A percentile compares a stretch with the other conserved stretches of the same genome.
phyloP scores from a whole-genome alignment of 2,888 invertebrate genomes.

The Microplitis deprimator region DNA sequence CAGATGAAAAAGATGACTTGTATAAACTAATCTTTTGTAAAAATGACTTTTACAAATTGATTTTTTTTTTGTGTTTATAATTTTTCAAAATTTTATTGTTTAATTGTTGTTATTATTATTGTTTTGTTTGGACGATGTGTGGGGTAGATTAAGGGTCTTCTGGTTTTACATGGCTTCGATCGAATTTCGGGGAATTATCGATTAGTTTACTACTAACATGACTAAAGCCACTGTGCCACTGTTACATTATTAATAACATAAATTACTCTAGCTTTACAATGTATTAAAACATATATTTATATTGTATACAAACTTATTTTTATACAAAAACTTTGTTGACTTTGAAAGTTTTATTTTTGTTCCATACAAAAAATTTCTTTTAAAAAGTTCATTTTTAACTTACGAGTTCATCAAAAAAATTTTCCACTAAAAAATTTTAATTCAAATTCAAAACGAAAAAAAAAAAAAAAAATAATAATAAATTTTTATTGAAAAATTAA shows the following conservation, averaged over 20 bases:
- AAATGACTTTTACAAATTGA: not conserved
- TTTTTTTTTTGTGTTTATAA: constrained; percentile 14
- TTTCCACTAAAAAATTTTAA: not conserved
- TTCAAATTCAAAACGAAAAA: not conserved
- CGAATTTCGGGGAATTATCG: constrained; percentile 35
- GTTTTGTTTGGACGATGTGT: not conserved
- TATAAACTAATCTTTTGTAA: constrained; percentile 9
- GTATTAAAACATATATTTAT: not conserved
- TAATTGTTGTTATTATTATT: constrained; percentile 16
- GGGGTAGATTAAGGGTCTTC: constrained; percentile 18
- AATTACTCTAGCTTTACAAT: not conserved
- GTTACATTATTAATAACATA: constrained; percentile 6
- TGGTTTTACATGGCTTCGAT: constrained; percentile 36
- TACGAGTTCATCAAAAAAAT: not conserved
- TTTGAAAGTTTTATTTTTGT: not conserved
- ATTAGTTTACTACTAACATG: constrained; percentile 7
- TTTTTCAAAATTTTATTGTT: constrained; percentile 27
- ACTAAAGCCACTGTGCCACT: not conserved
- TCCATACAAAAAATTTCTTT: not conserved
- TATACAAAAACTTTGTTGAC: not conserved
- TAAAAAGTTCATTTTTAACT: not conserved
- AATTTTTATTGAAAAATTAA: not conserved
- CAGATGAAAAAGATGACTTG: constrained; percentile 19
- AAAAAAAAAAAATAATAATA: not conserved
- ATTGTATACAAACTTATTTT: not conserved